Conservation (phyloP, 2,888 invertebrate species). For the Acleris sparsana region DNA sequence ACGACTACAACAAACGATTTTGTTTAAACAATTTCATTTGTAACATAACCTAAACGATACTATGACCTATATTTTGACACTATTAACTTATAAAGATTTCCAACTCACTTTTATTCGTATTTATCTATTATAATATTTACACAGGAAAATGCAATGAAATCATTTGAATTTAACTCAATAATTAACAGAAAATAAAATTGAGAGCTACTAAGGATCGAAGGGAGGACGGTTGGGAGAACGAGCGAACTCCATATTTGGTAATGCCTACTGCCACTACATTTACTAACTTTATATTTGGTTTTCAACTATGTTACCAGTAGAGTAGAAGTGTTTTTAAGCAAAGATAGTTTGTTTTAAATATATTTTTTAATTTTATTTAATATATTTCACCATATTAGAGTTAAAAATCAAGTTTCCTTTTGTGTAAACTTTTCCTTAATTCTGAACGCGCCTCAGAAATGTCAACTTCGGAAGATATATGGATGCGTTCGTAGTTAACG, state of each 20-base stretch:
- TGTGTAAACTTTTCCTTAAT: constrained; percentile 45
- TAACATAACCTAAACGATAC: constrained; percentile 78
- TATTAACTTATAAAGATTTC: constrained; percentile 54
- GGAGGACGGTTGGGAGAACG: constrained; percentile 85
- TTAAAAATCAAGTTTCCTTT: constrained; percentile 47
- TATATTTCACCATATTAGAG: constrained; percentile 29
- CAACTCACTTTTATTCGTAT: constrained; percentile 75
- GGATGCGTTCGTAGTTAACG: constrained; percentile 32
- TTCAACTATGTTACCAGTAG: constrained; percentile 41
- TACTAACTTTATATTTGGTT: constrained; percentile 59
- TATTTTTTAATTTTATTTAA: constrained; percentile 29
- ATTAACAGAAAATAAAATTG: constrained; percentile 75
- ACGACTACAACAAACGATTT: constrained; percentile 65
- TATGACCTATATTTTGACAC: constrained; percentile 82
- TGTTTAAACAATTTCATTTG: constrained; percentile 65
- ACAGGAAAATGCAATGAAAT: constrained; percentile 75
- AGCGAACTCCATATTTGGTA: constrained; percentile 88
- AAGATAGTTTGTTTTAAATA: constrained; percentile 32
- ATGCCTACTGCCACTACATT: constrained; percentile 81
- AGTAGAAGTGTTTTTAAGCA: constrained; percentile 21
- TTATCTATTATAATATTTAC: constrained; percentile 68
- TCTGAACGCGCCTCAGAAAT: constrained; percentile 61
- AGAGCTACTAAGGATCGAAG: constrained; percentile 82
- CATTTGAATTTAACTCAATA: constrained; percentile 76
- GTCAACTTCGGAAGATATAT: constrained; percentile 49